Conservation (phyloP, 1,140 invertebrate genomes). For the Drosophila prosaltans region DNA sequence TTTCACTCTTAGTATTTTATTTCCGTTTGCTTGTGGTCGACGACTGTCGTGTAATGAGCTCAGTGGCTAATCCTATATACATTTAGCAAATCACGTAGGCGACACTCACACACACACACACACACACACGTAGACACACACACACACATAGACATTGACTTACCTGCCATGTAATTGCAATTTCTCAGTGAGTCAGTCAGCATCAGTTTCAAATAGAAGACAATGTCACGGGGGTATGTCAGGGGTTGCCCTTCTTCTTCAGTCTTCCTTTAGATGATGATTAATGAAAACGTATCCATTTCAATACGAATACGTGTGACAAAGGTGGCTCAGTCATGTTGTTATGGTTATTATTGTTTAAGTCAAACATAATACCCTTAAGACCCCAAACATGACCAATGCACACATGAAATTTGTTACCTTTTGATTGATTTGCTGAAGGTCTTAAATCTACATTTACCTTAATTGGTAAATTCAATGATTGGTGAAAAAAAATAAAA, state of each 20-base stretch:
- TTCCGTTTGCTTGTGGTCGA: slow-evolving; percentile 40
- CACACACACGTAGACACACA: slow-evolving; percentile 32
- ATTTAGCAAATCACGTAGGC: slow-evolving; percentile 71
- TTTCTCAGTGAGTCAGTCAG: slow-evolving; percentile 26
- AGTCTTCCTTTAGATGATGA: slow-evolving; percentile 41
- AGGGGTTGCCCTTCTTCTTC: background rate
- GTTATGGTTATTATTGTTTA: slow-evolving; percentile 14
- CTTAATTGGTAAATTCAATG: slow-evolving; percentile 74
- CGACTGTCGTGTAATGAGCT: slow-evolving; percentile 34
- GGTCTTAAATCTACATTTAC: slow-evolving; percentile 38
- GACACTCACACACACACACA: slow-evolving; percentile 26
- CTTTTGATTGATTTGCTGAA: slow-evolving; percentile 71
- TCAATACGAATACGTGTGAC: slow-evolving; percentile 41
- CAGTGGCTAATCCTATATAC: slow-evolving; percentile 52
- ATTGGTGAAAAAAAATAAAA: slow-evolving; percentile 62
- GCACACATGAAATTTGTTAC: slow-evolving; percentile 48
- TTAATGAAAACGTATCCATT: slow-evolving; percentile 69
- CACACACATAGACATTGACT: slow-evolving; percentile 32
- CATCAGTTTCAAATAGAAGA: background rate
- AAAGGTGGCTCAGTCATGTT: slow-evolving; percentile 10
- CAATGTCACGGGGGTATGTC: no score
- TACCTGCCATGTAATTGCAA: slow-evolving; percentile 57
- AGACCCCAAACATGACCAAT: slow-evolving; percentile 26
- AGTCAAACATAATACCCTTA: slow-evolving; percentile 56
- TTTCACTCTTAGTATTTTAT: slow-evolving; percentile 28